These are phyloP conservation scores for Lucilia cuprina DNA, from an alignment of 1,140 invertebrate species.

Conservation along the genomic window DNA sequence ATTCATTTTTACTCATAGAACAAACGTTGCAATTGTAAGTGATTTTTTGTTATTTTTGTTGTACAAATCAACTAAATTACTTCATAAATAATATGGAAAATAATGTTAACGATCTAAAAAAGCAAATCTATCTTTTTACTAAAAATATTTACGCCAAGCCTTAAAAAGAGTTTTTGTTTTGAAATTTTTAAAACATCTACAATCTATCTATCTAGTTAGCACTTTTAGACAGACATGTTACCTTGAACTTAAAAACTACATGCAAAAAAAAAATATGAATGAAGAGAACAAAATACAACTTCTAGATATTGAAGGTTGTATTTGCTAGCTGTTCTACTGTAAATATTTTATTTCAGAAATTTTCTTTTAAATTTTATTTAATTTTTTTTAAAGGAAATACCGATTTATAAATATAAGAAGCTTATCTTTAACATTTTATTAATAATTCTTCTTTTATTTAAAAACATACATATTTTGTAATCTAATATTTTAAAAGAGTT, in stretches of 20 bases:
- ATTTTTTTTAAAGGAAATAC: neutral
- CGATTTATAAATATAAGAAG: neutral
- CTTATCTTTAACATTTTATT: neutral
- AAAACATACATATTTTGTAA: too few species aligned
- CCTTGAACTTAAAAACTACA: neutral
- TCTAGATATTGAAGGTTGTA: neutral
- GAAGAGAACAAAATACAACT: neutral
- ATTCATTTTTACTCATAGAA: neutral
- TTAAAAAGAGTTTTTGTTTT: slow-evolving; percentile 19
- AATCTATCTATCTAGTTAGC: slow-evolving; percentile 22
- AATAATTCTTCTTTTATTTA: neutral
- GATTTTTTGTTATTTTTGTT: neutral
- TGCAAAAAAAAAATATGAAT: neutral
- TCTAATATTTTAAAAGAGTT: too few species aligned
- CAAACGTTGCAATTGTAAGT: neutral
- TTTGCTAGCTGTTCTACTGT: too few species aligned
- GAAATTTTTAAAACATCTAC: slow-evolving; percentile 18
- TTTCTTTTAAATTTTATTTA: neutral
- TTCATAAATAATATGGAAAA: slow-evolving; percentile 9
- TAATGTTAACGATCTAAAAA: neutral
- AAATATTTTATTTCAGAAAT: neutral
- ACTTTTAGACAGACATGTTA: slow-evolving; percentile 1
- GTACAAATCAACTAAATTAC: neutral
- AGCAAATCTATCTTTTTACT: neutral
- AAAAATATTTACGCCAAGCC: neutral